Conservation (phyloP, 2,797 vertebrate genomes). For the Periparus ater region DNA sequence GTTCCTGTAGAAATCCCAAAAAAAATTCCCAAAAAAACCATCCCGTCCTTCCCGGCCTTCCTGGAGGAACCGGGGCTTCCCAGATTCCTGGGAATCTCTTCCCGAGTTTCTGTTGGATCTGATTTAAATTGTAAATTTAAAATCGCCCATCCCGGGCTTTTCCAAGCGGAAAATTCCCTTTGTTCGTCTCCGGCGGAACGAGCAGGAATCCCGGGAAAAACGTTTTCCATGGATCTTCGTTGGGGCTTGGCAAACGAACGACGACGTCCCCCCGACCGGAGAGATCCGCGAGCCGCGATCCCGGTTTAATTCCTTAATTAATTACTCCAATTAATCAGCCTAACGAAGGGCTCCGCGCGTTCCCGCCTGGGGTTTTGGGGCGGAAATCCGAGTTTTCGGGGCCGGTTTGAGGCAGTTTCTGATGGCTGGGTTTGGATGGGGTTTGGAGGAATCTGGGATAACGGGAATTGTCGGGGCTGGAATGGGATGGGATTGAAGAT, state of each 20-base stretch:
- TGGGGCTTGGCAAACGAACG: not conserved
- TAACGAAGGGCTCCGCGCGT: not conserved
- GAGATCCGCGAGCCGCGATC: too few species aligned
- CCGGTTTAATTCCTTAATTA: too few species aligned
- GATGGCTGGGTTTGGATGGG: not conserved
- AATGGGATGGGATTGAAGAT: not conserved
- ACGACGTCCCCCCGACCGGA: too few species aligned
- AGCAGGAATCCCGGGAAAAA: not conserved
- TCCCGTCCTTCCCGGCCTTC: not conserved
- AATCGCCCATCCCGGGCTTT: slow-evolving; percentile 21
- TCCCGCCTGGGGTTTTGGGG: not conserved
- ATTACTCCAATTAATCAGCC: too few species aligned
- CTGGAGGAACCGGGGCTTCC: not conserved
- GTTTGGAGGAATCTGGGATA: not conserved
- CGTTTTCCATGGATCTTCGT: not conserved
- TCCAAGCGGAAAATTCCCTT: slow-evolving; percentile 35
- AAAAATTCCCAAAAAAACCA: not conserved
- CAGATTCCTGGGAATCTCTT: not conserved
- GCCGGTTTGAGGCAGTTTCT: not conserved
- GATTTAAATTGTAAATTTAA: slow-evolving; percentile 7
- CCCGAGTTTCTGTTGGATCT: not conserved
- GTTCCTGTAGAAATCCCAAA: not conserved
- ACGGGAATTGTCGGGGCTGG: not conserved
- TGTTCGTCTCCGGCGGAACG: not conserved
- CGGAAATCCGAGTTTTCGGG: fast-evolving